Evolutionary conservation across 2,797 vertebrate species (phyloP).

Genomic region (Etheostoma nigrum): DNA sequence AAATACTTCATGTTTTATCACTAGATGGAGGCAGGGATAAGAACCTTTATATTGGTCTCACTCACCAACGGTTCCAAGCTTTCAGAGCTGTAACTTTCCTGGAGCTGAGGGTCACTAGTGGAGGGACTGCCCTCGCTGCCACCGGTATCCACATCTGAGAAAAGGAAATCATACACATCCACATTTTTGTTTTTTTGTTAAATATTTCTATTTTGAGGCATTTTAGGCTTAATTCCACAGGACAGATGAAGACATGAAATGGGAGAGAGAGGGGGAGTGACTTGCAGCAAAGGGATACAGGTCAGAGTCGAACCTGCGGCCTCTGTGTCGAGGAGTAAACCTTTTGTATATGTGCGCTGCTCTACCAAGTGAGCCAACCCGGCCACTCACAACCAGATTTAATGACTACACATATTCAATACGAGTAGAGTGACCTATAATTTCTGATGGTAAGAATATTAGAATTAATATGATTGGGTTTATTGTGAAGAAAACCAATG

Average conservation of each 20-base stretch:
- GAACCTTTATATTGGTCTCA: not conserved
- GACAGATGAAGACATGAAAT: too few relatives aligned
- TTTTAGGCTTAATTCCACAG: too few relatives aligned
- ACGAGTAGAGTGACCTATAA: not conserved
- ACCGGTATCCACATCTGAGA: slow-evolving; percentile 74
- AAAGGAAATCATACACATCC: slow-evolving; percentile 1
- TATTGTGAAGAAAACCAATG: not conserved
- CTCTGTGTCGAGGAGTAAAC: too few relatives aligned
- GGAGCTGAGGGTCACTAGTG: slow-evolving; percentile 66
- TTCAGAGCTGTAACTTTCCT: slow-evolving; percentile 63
- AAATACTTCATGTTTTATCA: not conserved
- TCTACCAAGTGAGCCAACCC: too few relatives aligned
- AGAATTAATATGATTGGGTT: not conserved
- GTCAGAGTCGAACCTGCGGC: too few relatives aligned
- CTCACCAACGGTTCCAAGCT: slow-evolving; percentile 80
- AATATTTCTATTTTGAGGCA: too few relatives aligned
- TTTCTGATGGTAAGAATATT: not conserved
- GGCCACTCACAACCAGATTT: not conserved
- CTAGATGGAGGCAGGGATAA: not conserved
- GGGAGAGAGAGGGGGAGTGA: too few relatives aligned
- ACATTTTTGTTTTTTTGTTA: too few relatives aligned
- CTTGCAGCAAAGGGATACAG: too few relatives aligned
- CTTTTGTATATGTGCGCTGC: too few relatives aligned
- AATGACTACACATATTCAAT: too few relatives aligned
- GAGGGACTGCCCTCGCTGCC: slow-evolving; percentile 52